Evolutionary conservation across 2,888 invertebrate genomes (phyloP), one percentile per base, ranked within the genome.

Genomic region (Stenichneumon culpator): DNA sequence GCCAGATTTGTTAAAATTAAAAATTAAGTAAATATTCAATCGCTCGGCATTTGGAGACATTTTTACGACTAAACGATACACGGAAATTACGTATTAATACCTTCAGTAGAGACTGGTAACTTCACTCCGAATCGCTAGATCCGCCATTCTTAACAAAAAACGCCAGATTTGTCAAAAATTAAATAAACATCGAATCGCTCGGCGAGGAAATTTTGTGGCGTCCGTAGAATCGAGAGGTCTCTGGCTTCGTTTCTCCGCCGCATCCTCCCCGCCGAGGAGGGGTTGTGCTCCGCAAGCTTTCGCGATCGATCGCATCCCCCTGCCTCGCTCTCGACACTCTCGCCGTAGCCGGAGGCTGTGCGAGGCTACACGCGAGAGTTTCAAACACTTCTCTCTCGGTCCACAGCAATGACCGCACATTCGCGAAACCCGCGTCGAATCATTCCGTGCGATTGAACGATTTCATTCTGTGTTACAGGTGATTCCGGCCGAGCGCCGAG

Each of bases 401-500:
- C 39, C 36, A 11, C 32, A 1, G 67, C 7, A 1, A 39, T 19
- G 67, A 67, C 39, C 67, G 39, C 39, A 39, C 0, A 22, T 39
- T 19, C 44, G 44, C 44, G 44, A 47, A 47, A 47, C 3, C 44
- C 44, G 3, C 39, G 39, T 28, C 28, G 32, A 63, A 32, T 47
- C 32, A n/a, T 16, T 63, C 32, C 28, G 16, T 2, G n/a, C 32
- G 28, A 57, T 25, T 36, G 70, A 32, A 44, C 57, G 36, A 44
- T 7, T 19, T 65, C 50, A 39, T 50, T 50, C n/a, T 70, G 36
- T 39, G 44, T 19, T 39, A 0, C 90, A 94, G 93, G 93, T 94
- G 79, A 93, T 93, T 86, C 93, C 94, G 87, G 93, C 90, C 14
- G 94, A 94, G 65, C 92, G 93, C 11, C 91, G 92, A 32, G 84